Evolutionary conservation across 2,888 invertebrate genomes (phyloP), one percentile per base, ranked within the genome.

Genomic region (Blera fallax): DNA sequence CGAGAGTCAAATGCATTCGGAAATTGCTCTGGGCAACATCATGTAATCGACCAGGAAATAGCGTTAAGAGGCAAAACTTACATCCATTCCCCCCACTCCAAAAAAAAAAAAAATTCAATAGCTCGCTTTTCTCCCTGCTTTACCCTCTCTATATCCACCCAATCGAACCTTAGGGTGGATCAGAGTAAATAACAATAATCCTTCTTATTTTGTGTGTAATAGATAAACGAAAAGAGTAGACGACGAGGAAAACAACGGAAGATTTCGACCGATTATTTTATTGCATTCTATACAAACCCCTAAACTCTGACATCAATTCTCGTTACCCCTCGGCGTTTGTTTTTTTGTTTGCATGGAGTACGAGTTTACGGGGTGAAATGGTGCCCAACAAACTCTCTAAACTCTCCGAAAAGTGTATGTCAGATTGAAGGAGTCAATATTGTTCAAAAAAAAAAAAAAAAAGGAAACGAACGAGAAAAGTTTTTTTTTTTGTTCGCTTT

Each of bases 11-110:
- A 84, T 84, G 80, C 84, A 84, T 56, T 70, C 80, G 74, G 79
- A 84, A 69, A 84, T 84, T 79, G 79, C 83, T 79, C 50, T 69
- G 45, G 80, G 74, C 80, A 84, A 84, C 80, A 84, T 76, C 80
- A 80, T 80, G 80, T 84, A 84, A 84, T 80, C 84, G 84, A 74
- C 74, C 80, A 80, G 84, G 80, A 84, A 84, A 84, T 84, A 74
- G 64, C 69, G 69, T 70, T 70, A 80, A 80, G 84, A 74, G 80
- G 74, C 74, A 74, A 83, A 80, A 80, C 84, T 65, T 84, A 76
- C 80, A 64, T 62, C 73, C 67, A 73, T 37, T 64, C 34, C n/a
- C 18, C 4, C 62, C 40, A n/a, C 21, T 43, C 48, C 56, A 56
- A 24, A 48, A 43, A 52, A 52, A 32, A 43, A 43, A 52, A 21